Conservation (phyloP, 92 coral and sea anemone species). For the Parazoanthus darwini region DNA sequence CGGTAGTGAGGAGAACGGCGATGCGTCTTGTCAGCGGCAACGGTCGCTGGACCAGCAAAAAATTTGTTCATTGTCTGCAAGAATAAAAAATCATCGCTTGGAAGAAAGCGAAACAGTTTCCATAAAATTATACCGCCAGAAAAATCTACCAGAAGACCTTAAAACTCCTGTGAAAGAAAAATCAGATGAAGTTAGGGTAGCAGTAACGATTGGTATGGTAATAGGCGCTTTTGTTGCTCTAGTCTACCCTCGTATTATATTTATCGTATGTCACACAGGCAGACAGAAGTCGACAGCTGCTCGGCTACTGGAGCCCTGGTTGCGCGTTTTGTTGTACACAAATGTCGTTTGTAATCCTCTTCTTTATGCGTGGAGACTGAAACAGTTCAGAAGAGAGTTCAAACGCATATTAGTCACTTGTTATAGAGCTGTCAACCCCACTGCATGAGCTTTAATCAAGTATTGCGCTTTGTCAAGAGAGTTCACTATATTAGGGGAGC, state of each 20-base stretch:
- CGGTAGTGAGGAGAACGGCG: neutral
- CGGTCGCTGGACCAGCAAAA: neutral
- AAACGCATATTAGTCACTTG: neutral
- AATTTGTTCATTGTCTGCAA: neutral
- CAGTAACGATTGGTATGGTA: constrained; percentile 70
- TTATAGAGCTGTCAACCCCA: neutral
- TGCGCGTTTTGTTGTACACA: constrained; percentile 63
- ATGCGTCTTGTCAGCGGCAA: neutral
- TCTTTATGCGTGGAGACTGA: constrained; percentile 71
- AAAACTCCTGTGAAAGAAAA: constrained; percentile 34
- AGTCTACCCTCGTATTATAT: constrained; percentile 69
- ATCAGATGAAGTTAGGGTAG: constrained; percentile 57
- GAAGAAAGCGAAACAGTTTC: neutral
- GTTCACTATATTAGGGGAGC: constrained; percentile 23
- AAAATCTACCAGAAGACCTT: neutral
- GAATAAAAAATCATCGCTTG: too few species aligned
- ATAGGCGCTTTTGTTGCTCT: constrained; percentile 64
- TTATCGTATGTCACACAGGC: constrained; percentile 60
- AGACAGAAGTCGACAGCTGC: constrained; percentile 35
- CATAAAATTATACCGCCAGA: neutral
- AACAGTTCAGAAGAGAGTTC: constrained; percentile 70
- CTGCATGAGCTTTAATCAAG: neutral
- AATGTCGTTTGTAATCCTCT: constrained; percentile 68
- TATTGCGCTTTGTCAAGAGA: constrained; percentile 8
- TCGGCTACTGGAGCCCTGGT: constrained; percentile 54